These are phyloP conservation scores for Syndactyla subalaris DNA, from an alignment of 2,797 vertebrate species.

Conservation along the genomic window DNA sequence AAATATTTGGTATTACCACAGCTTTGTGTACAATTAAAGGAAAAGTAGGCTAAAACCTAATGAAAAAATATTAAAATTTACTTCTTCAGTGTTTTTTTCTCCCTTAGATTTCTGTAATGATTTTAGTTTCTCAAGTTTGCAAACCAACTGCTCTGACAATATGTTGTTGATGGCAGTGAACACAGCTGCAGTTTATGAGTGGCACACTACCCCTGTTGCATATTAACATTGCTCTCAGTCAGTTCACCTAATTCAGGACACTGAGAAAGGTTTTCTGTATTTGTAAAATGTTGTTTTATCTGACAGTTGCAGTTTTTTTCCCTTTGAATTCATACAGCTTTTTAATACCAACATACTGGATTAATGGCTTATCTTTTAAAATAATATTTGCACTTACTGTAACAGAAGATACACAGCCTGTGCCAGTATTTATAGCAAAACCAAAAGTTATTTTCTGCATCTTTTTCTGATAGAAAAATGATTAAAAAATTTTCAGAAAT, in stretches of 20 bases:
- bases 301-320: background rate
- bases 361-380: background rate
- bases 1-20: background rate
- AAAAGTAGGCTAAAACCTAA: background rate
- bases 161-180: background rate
- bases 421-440: background rate
- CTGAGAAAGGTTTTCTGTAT: background rate
- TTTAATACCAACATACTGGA: background rate
- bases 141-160: background rate
- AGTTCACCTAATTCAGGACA: background rate
- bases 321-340: background rate
- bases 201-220: background rate
- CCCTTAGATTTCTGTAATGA: background rate
- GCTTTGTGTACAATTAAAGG: background rate
- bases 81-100: background rate
- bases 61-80: background rate
- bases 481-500: background rate
- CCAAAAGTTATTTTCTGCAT: background rate
- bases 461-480: background rate
- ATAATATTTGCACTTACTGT: background rate
- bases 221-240: background rate
- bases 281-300: background rate
- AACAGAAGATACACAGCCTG: background rate
- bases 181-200: background rate
- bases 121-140: background rate